These are phyloP conservation scores for Ceratina australensis DNA, from an alignment of 1,140 invertebrate genomes.

Conservation along the genomic window DNA sequence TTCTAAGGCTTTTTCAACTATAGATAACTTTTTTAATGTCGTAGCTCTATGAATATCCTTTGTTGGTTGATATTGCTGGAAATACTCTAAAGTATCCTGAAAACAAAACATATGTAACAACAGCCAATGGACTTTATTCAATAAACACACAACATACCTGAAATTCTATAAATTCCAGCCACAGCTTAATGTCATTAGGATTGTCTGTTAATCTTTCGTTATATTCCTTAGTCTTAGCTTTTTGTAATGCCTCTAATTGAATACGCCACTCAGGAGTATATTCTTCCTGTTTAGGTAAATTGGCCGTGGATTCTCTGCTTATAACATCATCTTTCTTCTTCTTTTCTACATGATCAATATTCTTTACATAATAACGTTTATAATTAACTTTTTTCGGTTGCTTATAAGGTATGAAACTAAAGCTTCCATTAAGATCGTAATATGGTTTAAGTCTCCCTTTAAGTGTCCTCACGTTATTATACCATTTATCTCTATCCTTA, in stretches of 20 bases:
- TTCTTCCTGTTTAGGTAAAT: conserved; percentile 46
- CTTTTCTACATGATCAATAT: conserved; percentile 58
- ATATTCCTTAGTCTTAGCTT: conserved; percentile 77
- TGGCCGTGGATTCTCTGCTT: conserved; percentile 60
- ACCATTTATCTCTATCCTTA: conserved; percentile 74
- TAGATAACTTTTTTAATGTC: conserved; percentile 79
- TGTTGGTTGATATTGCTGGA: conserved; percentile 70
- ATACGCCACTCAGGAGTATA: conserved; percentile 58
- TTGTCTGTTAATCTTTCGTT: conserved; percentile 79
- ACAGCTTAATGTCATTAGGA: conserved; percentile 79
- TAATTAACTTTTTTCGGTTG: conserved; percentile 58
- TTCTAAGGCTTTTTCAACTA: conserved; percentile 81
- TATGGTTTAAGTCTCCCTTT: conserved; percentile 76
- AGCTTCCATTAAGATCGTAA: conserved; percentile 69
- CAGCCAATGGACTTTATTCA: conserved; percentile 19
- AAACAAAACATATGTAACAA: conserved; percentile 28
- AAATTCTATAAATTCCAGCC: conserved; percentile 82
- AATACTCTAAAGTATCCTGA: conserved; percentile 62
- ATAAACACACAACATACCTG: conserved; percentile 74
- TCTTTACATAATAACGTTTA: conserved; percentile 71
- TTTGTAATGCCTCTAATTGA: conserved; percentile 77
- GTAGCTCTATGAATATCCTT: conserved; percentile 71
- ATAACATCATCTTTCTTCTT: conserved; percentile 65
- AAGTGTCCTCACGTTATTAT: conserved; percentile 77
- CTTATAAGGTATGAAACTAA: conserved; percentile 63